phyloP scores from a whole-genome alignment of 2,797 vertebrate species.

The Spea hammondii region DNA sequence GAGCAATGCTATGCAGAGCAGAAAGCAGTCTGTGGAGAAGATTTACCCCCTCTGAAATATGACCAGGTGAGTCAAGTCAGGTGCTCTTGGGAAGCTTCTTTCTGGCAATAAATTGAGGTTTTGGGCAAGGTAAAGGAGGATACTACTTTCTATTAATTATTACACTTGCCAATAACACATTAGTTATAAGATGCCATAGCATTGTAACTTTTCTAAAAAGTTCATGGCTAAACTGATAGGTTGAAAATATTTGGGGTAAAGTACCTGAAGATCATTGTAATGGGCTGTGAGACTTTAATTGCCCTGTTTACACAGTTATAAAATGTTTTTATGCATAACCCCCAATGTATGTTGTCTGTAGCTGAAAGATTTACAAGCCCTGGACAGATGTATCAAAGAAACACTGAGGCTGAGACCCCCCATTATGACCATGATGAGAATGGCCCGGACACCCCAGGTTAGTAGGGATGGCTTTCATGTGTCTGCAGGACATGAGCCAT shows the following conservation, averaged over 20 bases:
- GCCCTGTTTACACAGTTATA: no score
- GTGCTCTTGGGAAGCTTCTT: not conserved
- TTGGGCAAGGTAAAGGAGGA: no score
- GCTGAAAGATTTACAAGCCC: slow-evolving; percentile 86
- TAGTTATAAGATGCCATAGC: no score
- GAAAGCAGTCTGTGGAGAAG: slow-evolving; percentile 78
- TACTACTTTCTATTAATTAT: not conserved
- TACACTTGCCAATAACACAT: no score
- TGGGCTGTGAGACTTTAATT: no score
- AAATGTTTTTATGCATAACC: no score
- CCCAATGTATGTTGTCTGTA: slow-evolving; percentile 54
- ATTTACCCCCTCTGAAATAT: slow-evolving; percentile 76
- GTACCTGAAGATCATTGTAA: no score
- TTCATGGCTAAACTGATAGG: no score
- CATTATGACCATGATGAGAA: slow-evolving; percentile 98
- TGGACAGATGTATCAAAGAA: slow-evolving; percentile 93
- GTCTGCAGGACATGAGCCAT: no score
- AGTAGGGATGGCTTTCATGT: slow-evolving; percentile 11
- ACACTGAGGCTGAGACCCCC: slow-evolving; percentile 91
- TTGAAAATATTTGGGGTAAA: no score
- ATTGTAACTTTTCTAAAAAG: no score
- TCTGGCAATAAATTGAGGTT: not conserved
- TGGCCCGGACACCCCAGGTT: slow-evolving; percentile 88
- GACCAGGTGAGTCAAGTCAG: slow-evolving; percentile 77
- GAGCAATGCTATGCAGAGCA: slow-evolving; percentile 85